Evolutionary conservation across 2,797 vertebrate genomes (phyloP), one percentile per base, ranked within the genome.

Genomic region (Lophotriccus pileatus): DNA sequence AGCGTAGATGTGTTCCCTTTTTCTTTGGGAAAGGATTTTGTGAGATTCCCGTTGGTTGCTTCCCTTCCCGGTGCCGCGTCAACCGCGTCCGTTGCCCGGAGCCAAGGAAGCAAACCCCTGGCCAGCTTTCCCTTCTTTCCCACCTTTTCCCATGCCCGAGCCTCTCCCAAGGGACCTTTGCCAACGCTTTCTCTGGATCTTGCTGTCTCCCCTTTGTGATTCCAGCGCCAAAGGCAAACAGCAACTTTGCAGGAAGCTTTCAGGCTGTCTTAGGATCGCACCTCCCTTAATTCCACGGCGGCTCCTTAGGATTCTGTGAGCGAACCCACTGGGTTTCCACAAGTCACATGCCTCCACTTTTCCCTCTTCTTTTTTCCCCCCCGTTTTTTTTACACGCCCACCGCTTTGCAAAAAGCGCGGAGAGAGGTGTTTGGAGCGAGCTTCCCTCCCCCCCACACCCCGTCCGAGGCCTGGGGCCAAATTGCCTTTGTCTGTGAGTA

Each of bases 401-500:
- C 94, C 5, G 78, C 90, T 95, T 94, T 13, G 89, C 86, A 8
- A 75, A 77, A 68, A 88, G 36, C 3, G 34, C 56, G 44, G 44
- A 87, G 79, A 50, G 49, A 30, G 50, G 50, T 96, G 94, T 94
- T 94, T 37, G 53, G 86, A 90, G 83, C 76, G 16, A 93, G 89
- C 95, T 95, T 84, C 77, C 68, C 79, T 66, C 18, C 41, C 27
- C 36, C 58, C 20, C 59, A 36, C 56, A 22, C 59, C 50, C 50
- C 17, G 50, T 47, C 5, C 9, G 62, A 86, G 89, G 68, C 82
- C 66, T 39, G 88, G 94, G 93, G 80, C 72, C 85, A 49, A 83
- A 18, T 90, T 74, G 92, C 95, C 90, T 92, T 89, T 94, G 92
- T 92, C 95, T 77, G 92, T 89, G 93, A 90, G 73, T 90, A 56